Evolutionary conservation across 1,140 invertebrate genomes (phyloP).

Genomic region (Steinernema feltiae): DNA sequence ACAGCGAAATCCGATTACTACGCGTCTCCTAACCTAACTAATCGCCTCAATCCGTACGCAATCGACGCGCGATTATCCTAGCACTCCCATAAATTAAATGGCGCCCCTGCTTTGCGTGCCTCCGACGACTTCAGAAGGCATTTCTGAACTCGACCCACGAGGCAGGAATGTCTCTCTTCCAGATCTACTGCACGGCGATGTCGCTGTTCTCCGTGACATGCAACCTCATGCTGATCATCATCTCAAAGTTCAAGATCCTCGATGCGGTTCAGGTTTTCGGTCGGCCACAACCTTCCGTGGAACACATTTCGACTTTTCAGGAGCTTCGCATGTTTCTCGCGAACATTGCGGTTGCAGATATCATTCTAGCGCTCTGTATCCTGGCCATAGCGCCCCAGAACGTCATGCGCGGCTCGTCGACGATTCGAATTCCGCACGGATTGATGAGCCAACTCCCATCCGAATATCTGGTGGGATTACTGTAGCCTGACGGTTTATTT

Average conservation of each 20-base stretch:
- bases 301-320: neutral
- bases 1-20: no score
- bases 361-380: neutral
- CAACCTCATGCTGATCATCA: constrained; percentile 1
- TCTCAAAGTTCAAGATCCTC: neutral
- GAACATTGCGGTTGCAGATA: neutral
- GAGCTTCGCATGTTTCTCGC: neutral
- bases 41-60: no score
- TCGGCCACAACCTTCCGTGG: no score
- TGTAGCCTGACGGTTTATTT: neutral
- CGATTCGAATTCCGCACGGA: neutral
- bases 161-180: neutral
- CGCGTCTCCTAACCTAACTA: no score
- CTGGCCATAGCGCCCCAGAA: neutral
- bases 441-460: neutral
- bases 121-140: neutral
- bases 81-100: neutral
- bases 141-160: neutral
- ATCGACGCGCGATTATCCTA: neutral
- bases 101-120: neutral
- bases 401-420: neutral
- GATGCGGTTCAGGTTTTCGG: neutral
- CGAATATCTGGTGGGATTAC: neutral
- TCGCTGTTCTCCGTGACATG: neutral
- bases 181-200: neutral